Percentiles rank a stretch among this genome's conserved stretches.
Evolutionary conservation across 2,888 invertebrate genomes (phyloP).

Genomic region (Hydriomena furcata): DNA sequence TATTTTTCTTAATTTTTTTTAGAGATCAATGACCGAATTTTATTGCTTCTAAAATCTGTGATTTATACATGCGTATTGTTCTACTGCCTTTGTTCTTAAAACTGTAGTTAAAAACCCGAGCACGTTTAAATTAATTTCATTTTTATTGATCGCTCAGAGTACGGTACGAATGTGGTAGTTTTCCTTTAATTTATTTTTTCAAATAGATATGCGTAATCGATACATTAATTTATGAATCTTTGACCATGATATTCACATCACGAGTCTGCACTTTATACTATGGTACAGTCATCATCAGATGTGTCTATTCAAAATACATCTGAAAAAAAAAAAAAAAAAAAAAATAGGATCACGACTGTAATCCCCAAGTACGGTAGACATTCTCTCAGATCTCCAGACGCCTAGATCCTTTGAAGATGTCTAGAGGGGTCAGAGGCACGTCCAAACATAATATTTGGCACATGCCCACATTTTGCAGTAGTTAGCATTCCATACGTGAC

Average conservation of each 20-base stretch:
- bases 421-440: too few species aligned
- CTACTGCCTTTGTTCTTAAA: conserved; percentile 2
- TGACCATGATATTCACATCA: conserved; percentile 24
- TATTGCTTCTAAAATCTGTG: background rate
- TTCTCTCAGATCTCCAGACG: too few species aligned
- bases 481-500: too few species aligned
- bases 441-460: too few species aligned
- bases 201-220: conserved; percentile 10
- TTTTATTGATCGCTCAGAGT: conserved; percentile 1
- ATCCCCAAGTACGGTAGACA: too few species aligned
- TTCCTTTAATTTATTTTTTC: too few species aligned
- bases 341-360: too few species aligned
- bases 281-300: conserved; percentile 8
- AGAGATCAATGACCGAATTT: background rate
- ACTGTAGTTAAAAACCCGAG: too few species aligned
- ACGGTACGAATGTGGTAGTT: background rate
- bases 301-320: background rate
- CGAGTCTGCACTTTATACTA: conserved; percentile 8
- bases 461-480: too few species aligned
- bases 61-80: background rate
- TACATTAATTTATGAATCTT: conserved; percentile 11
- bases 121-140: background rate
- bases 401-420: too few species aligned
- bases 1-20: too few species aligned
- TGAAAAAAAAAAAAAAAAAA: background rate